Evolutionary conservation across 1,140 invertebrate genomes (phyloP).

Genomic region (Coenobita brevimanus): DNA sequence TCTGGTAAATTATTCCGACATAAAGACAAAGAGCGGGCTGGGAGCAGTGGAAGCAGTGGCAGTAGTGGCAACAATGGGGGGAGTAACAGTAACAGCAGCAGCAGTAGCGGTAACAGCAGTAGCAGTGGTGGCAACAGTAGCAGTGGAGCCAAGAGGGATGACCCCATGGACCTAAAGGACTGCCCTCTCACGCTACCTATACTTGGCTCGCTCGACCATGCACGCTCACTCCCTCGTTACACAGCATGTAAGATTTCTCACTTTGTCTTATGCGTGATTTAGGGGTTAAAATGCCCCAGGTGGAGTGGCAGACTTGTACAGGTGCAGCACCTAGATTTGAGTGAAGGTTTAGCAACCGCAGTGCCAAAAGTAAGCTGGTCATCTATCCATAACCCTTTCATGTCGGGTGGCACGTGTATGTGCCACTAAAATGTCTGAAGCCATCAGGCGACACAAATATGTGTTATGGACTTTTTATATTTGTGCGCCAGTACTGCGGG

Average conservation of each 20-base stretch:
- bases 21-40: constrained; percentile 63
- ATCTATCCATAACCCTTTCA: too few species aligned
- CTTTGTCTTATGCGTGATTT: too few species aligned
- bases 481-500: too few species aligned
- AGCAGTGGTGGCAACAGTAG: constrained; percentile 34
- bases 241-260: constrained; percentile 71
- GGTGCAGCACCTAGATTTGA: too few species aligned
- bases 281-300: too few species aligned
- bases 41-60: constrained; percentile 45
- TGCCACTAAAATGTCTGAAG: too few species aligned
- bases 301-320: too few species aligned
- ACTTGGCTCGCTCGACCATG: constrained; percentile 73
- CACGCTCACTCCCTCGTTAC: constrained; percentile 71
- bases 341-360: too few species aligned
- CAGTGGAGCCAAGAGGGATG: constrained; percentile 52
- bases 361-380: too few species aligned
- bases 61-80: constrained; percentile 23
- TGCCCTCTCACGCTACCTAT: constrained; percentile 74
- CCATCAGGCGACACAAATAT: too few species aligned
- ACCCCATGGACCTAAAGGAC: constrained; percentile 71
- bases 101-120: constrained; percentile 35
- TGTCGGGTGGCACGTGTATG: too few species aligned
- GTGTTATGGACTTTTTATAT: too few species aligned
- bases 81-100: constrained; percentile 35
- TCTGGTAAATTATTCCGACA: constrained; percentile 64